Base-by-base conservation (phyloP, 1,140 invertebrate genomes). In the Rhagoletis pomonella region DNA sequence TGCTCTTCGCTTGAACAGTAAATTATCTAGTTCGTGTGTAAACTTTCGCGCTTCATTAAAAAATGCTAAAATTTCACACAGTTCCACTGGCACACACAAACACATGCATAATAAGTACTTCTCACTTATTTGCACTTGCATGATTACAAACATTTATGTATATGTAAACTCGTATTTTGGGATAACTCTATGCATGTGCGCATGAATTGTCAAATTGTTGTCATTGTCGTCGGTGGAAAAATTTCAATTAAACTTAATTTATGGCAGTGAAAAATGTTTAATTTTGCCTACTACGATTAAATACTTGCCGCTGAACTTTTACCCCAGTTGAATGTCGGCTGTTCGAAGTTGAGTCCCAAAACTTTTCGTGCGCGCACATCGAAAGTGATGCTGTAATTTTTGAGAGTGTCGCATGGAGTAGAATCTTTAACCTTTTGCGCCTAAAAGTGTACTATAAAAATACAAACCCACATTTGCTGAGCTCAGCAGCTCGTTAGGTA, bases 241-340 rank as follows among this genome's bases (percentile, higher is more conserved):
- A 86, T 86, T 86, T 86, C 85, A 86, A 86, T 86, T 86, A 86
- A 86, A 86, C 44, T 86, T 86, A 86, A 86, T 86, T 62, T 86
- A 86, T 86, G 85, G 39, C 85, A 47, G n/a, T 81, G 73, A 81
- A 81, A 81, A 81, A 81, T 81, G 73, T 47, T 81, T 81, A 81
- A 81, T 81, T 81, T 81, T 50, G 29, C 12, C 14, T 39, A 10
- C 6, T 39, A 19, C 9, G 29, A 29, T 29, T 29, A 29, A 29
- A 29, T 29, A 29, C 29, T 29, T 67, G 60, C 60, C 60, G 60
- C 17, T 55, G n/a, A 50, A 19, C 73, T 55, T 77, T 81, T 81
- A 81, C 47, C 47, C 17, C 47, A 81, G 73, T 55, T 81, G 44
- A 81, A 17, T 29, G 29, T 67, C 17, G n/a, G 65, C 17, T 77